A percentile compares a stretch with the other conserved stretches of the same genome.
Conservation (phyloP, 1,140 invertebrate species). For the Hetaerina americana region DNA sequence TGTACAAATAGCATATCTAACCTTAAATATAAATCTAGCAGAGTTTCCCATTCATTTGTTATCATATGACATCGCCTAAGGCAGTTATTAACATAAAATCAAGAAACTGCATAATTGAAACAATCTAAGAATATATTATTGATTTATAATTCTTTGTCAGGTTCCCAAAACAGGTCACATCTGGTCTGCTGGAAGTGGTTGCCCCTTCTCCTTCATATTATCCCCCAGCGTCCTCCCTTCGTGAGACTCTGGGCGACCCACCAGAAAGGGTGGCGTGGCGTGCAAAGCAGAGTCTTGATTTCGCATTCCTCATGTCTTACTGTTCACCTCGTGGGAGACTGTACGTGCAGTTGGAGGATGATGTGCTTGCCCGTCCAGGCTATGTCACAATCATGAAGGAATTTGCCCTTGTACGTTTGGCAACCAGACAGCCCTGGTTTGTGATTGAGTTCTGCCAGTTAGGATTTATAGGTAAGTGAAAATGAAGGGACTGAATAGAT, state of each 20-base stretch:
- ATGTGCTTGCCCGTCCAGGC: constrained; percentile 77
- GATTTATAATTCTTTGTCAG: no score
- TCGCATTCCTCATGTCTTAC: constrained; percentile 93
- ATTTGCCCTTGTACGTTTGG: constrained; percentile 68
- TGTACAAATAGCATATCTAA: no score
- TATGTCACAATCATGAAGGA: constrained; percentile 81
- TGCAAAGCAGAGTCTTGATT: constrained; percentile 94
- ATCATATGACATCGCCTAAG: no score
- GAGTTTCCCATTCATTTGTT: no score
- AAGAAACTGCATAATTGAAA: no score
- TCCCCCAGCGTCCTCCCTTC: constrained; percentile 67
- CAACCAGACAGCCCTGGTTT: constrained; percentile 67
- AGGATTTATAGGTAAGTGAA: constrained; percentile 76
- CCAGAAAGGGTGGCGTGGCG: constrained; percentile 82
- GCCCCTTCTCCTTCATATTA: constrained; percentile 77
- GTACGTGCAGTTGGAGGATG: constrained; percentile 88
- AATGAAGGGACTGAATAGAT: no score
- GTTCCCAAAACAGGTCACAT: constrained; percentile 58
- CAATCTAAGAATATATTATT: no score
- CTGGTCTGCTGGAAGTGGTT: constrained; percentile 79
- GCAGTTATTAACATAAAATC: no score
- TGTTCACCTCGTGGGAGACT: constrained; percentile 66
- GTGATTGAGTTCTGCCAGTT: constrained; percentile 89
- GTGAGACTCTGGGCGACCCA: constrained; percentile 74
- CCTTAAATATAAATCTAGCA: no score